Evolutionary conservation across 2,888 invertebrate genomes (phyloP).

Genomic region (Sinohyriopsis cumingii): DNA sequence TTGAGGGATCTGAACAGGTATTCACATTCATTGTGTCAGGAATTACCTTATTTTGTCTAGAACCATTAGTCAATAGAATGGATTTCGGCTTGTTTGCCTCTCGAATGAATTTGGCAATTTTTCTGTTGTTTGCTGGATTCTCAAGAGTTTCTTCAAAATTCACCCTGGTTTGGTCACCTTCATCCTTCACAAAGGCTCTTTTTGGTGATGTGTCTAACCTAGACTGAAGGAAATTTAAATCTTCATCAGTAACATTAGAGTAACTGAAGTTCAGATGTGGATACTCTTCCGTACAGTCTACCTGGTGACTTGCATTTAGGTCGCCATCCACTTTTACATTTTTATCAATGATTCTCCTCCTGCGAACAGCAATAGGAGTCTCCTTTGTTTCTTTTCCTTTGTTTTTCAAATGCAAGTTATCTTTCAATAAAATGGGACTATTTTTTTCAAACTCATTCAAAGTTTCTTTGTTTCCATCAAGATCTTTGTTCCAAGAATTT

Average conservation of each 20-base stretch:
- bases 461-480: neutral
- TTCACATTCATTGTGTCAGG: neutral
- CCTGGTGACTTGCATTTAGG: slow-evolving; percentile 38
- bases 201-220: slow-evolving; percentile 17
- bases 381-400: slow-evolving; percentile 5
- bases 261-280: slow-evolving; percentile 51
- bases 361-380: slow-evolving; percentile 39
- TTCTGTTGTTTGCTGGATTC: slow-evolving; percentile 57
- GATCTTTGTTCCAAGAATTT: slow-evolving; percentile 3
- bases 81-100: slow-evolving; percentile 59
- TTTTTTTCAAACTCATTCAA: slow-evolving; percentile 7
- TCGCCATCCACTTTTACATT: slow-evolving; percentile 41
- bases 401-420: slow-evolving; percentile 1
- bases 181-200: slow-evolving; percentile 3
- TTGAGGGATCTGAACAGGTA: too few species aligned
- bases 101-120: slow-evolving; percentile 48
- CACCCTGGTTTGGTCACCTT: slow-evolving; percentile 4
- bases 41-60: slow-evolving; percentile 41
- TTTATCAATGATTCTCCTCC: slow-evolving; percentile 48
- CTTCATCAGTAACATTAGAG: slow-evolving; percentile 46
- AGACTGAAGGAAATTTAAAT: slow-evolving; percentile 36
- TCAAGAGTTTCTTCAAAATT: slow-evolving; percentile 42
- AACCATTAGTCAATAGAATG: slow-evolving; percentile 43
- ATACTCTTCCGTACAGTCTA: slow-evolving; percentile 29
- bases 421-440: too few species aligned